These are phyloP conservation scores for Scomber japonicus DNA, from an alignment of 2,113 vertebrate genomes.

Conservation along the genomic window DNA sequence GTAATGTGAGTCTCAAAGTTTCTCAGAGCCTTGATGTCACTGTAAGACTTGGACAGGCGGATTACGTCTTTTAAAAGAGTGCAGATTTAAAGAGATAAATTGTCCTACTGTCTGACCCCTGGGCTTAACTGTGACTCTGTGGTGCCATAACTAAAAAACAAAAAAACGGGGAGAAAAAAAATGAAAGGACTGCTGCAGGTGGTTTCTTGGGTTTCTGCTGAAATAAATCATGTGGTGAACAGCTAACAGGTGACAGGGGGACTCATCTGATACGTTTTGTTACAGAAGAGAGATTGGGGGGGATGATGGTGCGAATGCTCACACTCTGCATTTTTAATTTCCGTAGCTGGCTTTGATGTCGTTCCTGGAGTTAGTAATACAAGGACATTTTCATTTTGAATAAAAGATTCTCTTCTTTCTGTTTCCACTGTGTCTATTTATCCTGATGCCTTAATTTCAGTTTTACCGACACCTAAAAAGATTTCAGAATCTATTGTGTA, in stretches of 20 bases:
- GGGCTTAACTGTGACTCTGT: not conserved
- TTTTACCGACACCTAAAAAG: constrained; percentile 62
- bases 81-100: constrained; percentile 20
- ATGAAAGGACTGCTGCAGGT: not conserved
- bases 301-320: constrained; percentile 32
- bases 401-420: constrained; percentile 47
- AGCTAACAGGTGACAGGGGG: constrained; percentile 32
- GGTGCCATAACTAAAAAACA: not conserved
- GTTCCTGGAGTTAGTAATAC: constrained; percentile 25
- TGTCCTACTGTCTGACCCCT: constrained; percentile 3
- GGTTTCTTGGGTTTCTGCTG: not conserved
- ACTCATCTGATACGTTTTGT: constrained; percentile 51
- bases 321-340: constrained; percentile 60
- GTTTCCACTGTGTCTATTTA: constrained; percentile 44
- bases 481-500: constrained; percentile 65
- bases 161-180: not conserved
- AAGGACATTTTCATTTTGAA: constrained; percentile 50
- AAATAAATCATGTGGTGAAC: constrained; percentile 50
- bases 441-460: constrained; percentile 57
- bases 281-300: constrained; percentile 18
- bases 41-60: not conserved
- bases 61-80: constrained; percentile 12
- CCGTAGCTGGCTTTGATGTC: constrained; percentile 32
- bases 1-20: not conserved
- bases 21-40: not conserved